Conservation (phyloP, 2,113 vertebrate species). For the Gadus macrocephalus region DNA sequence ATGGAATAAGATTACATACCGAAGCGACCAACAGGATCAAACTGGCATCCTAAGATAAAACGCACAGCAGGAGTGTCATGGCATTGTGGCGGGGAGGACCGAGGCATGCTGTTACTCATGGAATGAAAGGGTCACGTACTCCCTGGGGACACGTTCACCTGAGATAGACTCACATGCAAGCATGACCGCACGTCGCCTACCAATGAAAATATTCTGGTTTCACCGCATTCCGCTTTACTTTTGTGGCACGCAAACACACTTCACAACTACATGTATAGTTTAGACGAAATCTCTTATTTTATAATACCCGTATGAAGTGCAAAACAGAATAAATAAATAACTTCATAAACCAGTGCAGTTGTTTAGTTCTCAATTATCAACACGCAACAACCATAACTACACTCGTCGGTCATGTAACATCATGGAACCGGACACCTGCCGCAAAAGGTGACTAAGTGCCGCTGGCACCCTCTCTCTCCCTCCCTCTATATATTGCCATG, state of each 20-base stretch:
- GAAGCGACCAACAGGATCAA: too few relatives aligned
- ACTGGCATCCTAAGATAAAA: too few relatives aligned
- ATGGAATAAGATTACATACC: too few relatives aligned
- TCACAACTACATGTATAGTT: neutral
- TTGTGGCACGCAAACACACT: neutral
- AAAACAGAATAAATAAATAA: too few relatives aligned
- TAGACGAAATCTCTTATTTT: too few relatives aligned
- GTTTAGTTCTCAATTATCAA: neutral
- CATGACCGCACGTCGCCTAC: slow-evolving; percentile 4
- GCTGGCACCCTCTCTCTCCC: neutral
- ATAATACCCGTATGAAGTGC: too few relatives aligned
- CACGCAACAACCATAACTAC: neutral
- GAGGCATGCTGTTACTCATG: slow-evolving; percentile 8
- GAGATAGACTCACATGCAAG: slow-evolving; percentile 1
- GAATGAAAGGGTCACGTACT: slow-evolving; percentile 22
- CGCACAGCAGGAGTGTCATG: too few relatives aligned
- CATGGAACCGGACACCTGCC: slow-evolving; percentile 6
- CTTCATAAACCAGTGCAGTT: too few relatives aligned
- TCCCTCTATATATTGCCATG: neutral
- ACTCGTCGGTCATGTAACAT: neutral
- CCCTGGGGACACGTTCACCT: neutral
- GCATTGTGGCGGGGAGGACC: neutral
- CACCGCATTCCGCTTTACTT: slow-evolving; percentile 22
- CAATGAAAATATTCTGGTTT: slow-evolving; percentile 33
- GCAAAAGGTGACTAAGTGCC: slow-evolving; percentile 2